phyloP scores from a whole-genome alignment of 2,888 invertebrate genomes.

The Magallana nippona region DNA sequence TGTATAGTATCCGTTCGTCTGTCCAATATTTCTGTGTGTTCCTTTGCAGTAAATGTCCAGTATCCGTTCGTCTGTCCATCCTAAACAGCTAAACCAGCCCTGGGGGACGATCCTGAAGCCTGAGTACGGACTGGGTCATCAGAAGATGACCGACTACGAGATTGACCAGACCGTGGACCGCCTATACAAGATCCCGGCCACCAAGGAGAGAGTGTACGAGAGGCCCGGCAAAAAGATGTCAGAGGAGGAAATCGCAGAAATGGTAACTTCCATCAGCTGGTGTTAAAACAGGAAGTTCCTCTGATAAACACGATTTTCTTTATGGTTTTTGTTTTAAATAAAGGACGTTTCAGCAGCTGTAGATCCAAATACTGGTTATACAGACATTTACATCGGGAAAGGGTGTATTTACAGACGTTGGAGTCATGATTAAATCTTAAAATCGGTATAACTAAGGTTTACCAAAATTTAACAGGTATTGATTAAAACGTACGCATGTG shows the following conservation, averaged over 20 bases:
- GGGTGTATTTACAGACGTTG: too few species aligned
- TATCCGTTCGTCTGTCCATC: conserved; percentile 76
- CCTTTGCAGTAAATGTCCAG: conserved; percentile 59
- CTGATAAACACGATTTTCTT: too few species aligned
- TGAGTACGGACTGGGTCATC: conserved; percentile 77
- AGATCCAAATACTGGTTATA: too few species aligned
- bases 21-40: background rate
- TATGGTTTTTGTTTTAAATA: too few species aligned
- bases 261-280: conserved; percentile 57
- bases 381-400: too few species aligned
- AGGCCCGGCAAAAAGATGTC: conserved; percentile 62
- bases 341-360: too few species aligned
- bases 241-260: conserved; percentile 62
- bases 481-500: too few species aligned
- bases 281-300: too few species aligned
- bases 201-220: conserved; percentile 56
- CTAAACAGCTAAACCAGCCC: conserved; percentile 72
- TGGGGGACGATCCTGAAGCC: conserved; percentile 79
- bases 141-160: conserved; percentile 77
- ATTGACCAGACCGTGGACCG: conserved; percentile 75
- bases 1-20: conserved; percentile 42
- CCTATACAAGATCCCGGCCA: conserved; percentile 64
- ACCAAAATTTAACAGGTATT: too few species aligned
- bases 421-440: too few species aligned
- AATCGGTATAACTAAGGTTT: too few species aligned